Base-by-base conservation (phyloP, 2,113 vertebrate species). In the Acrocephalus arundinaceus region DNA sequence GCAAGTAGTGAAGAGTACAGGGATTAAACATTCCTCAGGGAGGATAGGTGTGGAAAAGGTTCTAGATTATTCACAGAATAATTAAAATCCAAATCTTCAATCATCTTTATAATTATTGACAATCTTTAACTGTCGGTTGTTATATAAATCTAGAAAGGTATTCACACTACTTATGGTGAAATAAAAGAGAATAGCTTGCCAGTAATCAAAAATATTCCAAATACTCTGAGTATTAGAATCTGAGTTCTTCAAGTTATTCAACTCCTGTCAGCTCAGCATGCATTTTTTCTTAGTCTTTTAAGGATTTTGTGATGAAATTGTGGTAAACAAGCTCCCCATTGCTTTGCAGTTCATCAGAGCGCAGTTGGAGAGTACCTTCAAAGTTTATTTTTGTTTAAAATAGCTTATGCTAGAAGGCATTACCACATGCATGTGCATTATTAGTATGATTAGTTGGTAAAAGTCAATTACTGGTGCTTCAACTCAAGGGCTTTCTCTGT, bases 341-440 rank as follows among this genome's bases (percentile, higher is more conserved):
- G 96, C 85, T 97, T 96, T 75, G 61, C 88, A 96, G 96, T 95
- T 98, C 97, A 98, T 97, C 96, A 98, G 82, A 89, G 85, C 81
- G 21, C 96, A 97, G 97, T 85, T 90, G 96, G 94, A 96, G 93
- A 93, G 71, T 92, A 96, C 84, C 78, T 95, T 83, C 81, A 85
- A 91, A 96, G 93, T 97, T 96, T 94, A 85, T 96, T 96, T 96
- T 92, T 80, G 55, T 97, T 96, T 92, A 93, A 94, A 96, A 96
- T 95, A 95, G 88, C 93, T 89, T 76, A 65, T 54, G 81, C 90
- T 92, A 91, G 83, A 85, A 93, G 90, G 54, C 52, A 85, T 76
- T 89, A 85, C 92, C 90, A 85, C 95, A 78, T 73, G 58, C 68
- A 59, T 85, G 58, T 51, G 74, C 76, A 63, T 84, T 87, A 74